phyloP scores from a whole-genome alignment of 2,113 vertebrate genomes.

The Alouatta palliata region DNA sequence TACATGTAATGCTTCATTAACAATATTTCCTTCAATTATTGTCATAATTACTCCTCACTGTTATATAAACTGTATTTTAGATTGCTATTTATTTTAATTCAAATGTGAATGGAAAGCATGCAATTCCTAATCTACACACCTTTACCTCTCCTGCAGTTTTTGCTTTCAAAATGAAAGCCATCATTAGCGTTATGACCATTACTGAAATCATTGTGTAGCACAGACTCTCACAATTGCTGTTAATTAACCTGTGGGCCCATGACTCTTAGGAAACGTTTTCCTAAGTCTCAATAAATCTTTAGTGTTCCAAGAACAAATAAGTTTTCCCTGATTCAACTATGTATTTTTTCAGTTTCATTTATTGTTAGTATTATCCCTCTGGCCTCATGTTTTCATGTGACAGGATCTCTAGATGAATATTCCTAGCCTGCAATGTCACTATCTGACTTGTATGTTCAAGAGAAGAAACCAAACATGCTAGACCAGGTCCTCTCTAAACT shows the following conservation, averaged over 20 bases:
- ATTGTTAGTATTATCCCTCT: neutral
- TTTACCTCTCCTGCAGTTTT: conserved; percentile 32
- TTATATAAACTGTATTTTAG: conserved; percentile 24
- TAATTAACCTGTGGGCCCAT: neutral
- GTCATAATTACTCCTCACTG: conserved; percentile 38
- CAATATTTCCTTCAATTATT: conserved; percentile 51
- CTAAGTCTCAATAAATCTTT: neutral
- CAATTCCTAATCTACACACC: neutral
- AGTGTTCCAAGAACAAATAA: neutral
- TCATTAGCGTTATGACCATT: neutral
- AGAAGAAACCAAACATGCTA: neutral
- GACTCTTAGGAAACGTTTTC: neutral
- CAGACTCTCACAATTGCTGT: conserved; percentile 8
- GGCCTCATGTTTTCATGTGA: neutral
- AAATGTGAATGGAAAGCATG: neutral
- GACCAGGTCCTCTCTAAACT: neutral
- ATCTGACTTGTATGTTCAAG: neutral
- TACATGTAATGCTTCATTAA: conserved; percentile 53
- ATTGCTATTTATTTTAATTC: conserved; percentile 42
- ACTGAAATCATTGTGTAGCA: neutral
- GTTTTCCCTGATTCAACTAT: neutral
- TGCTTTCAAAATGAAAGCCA: conserved; percentile 29
- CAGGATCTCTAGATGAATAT: neutral
- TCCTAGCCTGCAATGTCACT: neutral
- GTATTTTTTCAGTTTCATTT: conserved; percentile 19